phyloP scores from a whole-genome alignment of 2,113 vertebrate species.

The Odobenus rosmarus region DNA sequence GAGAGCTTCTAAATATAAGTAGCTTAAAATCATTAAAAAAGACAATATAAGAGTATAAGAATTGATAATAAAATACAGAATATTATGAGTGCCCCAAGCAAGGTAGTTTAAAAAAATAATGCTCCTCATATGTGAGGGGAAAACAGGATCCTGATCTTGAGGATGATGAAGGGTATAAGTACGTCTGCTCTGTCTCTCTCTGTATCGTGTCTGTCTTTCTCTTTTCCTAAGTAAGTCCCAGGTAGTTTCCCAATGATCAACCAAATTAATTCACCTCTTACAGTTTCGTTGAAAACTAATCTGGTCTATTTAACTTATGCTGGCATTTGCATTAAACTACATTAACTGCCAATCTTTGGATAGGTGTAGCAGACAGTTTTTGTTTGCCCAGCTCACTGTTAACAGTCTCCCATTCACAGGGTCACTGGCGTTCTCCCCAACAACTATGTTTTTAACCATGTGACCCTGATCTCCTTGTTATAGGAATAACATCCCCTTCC shows the following conservation, averaged over 20 bases:
- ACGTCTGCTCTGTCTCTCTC: background rate
- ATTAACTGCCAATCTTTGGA: background rate
- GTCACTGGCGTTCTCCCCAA: fast-evolving
- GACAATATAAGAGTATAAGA: background rate
- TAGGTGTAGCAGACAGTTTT: background rate
- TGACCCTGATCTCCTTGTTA: background rate
- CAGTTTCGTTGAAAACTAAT: background rate
- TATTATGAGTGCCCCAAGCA: background rate
- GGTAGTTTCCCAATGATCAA: background rate
- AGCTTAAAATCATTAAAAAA: background rate
- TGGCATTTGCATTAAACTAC: background rate
- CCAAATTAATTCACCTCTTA: background rate
- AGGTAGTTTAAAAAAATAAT: background rate
- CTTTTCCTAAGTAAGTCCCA: background rate
- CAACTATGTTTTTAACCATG: background rate
- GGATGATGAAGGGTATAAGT: background rate
- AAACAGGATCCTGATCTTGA: too few species aligned
- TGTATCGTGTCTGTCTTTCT: background rate
- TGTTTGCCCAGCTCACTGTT: background rate
- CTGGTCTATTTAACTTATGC: background rate
- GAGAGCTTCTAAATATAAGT: background rate
- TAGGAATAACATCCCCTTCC: background rate
- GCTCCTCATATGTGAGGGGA: background rate
- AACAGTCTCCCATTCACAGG: background rate
- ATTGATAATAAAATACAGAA: background rate